Evolutionary conservation across 35 echinoderm and acorn worm genomes (phyloP).

Genomic region (Hemicentrotus pulcherrimus): DNA sequence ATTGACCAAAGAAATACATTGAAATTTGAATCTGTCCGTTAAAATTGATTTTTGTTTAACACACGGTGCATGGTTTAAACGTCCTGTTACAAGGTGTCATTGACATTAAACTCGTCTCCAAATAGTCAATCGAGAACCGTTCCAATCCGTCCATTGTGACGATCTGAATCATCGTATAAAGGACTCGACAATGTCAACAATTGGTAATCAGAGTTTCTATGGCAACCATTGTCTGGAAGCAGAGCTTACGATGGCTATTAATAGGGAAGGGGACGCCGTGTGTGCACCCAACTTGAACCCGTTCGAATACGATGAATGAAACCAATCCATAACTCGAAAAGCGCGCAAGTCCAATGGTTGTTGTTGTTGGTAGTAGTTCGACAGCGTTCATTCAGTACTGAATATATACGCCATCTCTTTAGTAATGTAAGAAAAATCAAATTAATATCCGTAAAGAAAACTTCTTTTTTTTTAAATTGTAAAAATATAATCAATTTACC

Average conservation of each 20-base stretch:
- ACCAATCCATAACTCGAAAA: not conserved
- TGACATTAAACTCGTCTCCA: not conserved
- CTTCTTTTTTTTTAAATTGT: no score
- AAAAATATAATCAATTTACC: no score
- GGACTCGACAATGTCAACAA: not conserved
- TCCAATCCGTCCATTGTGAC: not conserved
- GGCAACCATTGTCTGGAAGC: not conserved
- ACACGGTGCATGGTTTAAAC: no score
- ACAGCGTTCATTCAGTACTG: no score
- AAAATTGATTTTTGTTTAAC: not conserved
- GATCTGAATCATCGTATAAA: not conserved
- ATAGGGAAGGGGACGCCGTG: not conserved
- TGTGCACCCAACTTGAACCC: not conserved
- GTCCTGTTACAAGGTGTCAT: not conserved
- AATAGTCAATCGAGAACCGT: not conserved
- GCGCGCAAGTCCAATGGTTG: not conserved
- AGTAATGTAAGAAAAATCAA: no score
- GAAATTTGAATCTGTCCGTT: not conserved
- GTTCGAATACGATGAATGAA: not conserved
- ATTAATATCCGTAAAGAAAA: no score
- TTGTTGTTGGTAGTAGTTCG: no score
- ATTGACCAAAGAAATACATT: not conserved
- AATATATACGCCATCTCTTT: no score
- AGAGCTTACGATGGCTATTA: not conserved
- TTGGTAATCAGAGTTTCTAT: not conserved